Conservation (phyloP, 2,113 vertebrate genomes). For the Orycteropus afer region DNA sequence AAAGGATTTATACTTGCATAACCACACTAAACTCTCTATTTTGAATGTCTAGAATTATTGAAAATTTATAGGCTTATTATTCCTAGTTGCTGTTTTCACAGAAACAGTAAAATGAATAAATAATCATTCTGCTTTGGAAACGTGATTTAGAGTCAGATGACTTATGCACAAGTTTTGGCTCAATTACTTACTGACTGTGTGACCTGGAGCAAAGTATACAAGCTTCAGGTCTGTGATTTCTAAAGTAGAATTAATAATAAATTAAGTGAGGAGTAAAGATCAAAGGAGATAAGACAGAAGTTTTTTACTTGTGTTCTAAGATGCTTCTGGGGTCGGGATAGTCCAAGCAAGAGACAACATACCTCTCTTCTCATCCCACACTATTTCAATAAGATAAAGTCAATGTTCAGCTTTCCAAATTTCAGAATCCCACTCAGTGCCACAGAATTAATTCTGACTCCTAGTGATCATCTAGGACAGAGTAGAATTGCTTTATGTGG, state of each 20-base stretch:
- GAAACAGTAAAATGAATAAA: neutral
- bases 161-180: neutral
- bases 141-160: neutral
- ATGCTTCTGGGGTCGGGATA: neutral
- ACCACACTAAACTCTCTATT: neutral
- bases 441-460: too few relatives aligned
- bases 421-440: too few relatives aligned
- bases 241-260: constrained; percentile 15
- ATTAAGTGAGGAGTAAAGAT: neutral
- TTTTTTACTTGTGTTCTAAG: neutral
- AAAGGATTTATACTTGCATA: constrained; percentile 2
- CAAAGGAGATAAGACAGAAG: neutral
- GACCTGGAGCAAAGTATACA: neutral
- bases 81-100: neutral
- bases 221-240: neutral
- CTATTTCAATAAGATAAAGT: neutral
- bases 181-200: neutral
- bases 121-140: neutral
- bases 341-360: neutral
- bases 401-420: neutral
- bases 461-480: too few relatives aligned
- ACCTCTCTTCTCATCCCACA: rapidly evolving
- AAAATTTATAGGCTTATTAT: neutral
- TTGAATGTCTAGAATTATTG: constrained; percentile 10
- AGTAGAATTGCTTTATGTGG: too few relatives aligned